Percentiles rank a stretch among this genome's conserved stretches.
Evolutionary conservation across 2,113 vertebrate species (phyloP).

Genomic region (Pelecanus crispus): DNA sequence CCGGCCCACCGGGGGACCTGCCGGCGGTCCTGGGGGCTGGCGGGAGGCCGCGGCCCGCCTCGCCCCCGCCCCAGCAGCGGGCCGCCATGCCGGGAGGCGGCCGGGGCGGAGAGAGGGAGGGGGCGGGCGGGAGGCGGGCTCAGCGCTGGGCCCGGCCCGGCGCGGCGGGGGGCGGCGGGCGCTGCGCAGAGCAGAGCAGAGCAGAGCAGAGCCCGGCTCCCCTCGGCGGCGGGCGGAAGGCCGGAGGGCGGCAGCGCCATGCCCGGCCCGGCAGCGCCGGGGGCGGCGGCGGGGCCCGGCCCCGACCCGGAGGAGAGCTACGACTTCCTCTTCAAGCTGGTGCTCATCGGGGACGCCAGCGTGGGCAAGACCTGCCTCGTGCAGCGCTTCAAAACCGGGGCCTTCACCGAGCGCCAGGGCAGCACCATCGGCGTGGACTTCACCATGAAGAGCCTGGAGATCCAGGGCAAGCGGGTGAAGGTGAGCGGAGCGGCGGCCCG

Average conservation of each 20-base stretch:
- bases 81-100: no score
- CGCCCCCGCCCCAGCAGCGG: no score
- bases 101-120: not conserved
- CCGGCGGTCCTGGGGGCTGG: fast-evolving
- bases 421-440: conserved; percentile 89
- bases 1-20: no score
- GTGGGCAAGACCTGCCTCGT: conserved; percentile 88
- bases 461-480: conserved; percentile 85
- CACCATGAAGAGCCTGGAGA: conserved; percentile 85
- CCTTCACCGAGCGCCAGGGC: conserved; percentile 82
- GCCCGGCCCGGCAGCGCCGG: not conserved
- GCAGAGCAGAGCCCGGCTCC: not conserved
- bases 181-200: not conserved
- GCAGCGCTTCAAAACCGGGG: conserved; percentile 84
- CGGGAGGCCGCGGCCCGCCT: no score
- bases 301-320: conserved; percentile 77
- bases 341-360: conserved; percentile 84
- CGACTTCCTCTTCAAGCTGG: conserved; percentile 85
- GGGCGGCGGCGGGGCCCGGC: conserved; percentile 1
- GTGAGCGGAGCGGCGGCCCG: conserved; percentile 42
- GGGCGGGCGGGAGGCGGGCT: not conserved
- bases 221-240: not conserved
- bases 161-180: not conserved
- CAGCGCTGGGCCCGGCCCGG: not conserved
- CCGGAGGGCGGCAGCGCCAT: not conserved